phyloP scores from a whole-genome alignment of 2,888 invertebrate genomes.

The Drosophila yooni region DNA sequence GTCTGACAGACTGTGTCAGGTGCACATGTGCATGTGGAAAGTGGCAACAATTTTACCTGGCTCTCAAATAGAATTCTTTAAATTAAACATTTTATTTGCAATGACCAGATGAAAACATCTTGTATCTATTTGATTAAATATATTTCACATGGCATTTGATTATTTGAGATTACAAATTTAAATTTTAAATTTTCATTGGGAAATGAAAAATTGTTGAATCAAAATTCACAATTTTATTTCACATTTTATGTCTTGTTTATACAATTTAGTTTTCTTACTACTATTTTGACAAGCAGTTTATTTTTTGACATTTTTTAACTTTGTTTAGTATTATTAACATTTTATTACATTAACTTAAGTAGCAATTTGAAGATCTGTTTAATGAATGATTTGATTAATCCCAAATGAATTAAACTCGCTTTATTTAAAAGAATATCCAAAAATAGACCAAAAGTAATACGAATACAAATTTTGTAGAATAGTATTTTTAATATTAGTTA shows the following conservation, averaged over 20 bases:
- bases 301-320: accelerated
- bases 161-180: background rate
- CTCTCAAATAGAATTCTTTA: background rate
- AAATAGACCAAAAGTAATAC: background rate
- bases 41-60: background rate
- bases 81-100: background rate
- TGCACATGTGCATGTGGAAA: background rate
- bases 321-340: background rate
- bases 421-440: background rate
- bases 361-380: background rate
- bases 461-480: too few relatives aligned
- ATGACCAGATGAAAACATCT: background rate
- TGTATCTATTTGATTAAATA: background rate
- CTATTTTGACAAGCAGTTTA: background rate
- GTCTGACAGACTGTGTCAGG: background rate
- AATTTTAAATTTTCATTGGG: background rate
- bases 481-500: background rate
- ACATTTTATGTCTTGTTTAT: background rate
- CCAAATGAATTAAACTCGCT: too few relatives aligned
- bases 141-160: background rate
- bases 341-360: background rate
- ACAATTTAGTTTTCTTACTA: background rate
- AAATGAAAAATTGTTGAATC: background rate
- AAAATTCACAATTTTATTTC: background rate
- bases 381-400: background rate